Base-by-base conservation (phyloP, 2,113 vertebrate genomes). In the Polyodon spathula region DNA sequence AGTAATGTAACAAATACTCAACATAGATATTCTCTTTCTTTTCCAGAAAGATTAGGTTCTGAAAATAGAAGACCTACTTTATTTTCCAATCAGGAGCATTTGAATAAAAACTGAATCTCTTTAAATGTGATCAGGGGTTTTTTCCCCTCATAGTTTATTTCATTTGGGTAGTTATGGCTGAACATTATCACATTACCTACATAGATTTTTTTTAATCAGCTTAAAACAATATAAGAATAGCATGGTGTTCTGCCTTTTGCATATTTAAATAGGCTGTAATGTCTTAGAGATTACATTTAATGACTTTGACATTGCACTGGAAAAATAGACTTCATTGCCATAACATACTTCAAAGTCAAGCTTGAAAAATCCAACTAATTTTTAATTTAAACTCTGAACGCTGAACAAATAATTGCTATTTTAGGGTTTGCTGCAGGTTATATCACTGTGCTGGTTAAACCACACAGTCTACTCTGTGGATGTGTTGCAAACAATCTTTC, bases 61-160 rank as follows among this genome's bases (percentile, higher is more conserved):
- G 61, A 59, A 69, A 66, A 66, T 63, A 66, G 61, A 61, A 54
- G 64, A 63, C 64, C 61, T 53, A 63, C 68, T 69, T 69, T 60
- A 51, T 37, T 50, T 15, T 55, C 59, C 54, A 59, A 46, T 43
- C 15, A 59, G 16, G n/a, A 27, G 46, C 37, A 17, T 58, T 17
- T 56, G 54, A 38, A 60, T 39, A 10, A 51, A 50, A 12, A 17
- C 10, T 50, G 39, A 44, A 44, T 44, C 12, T 61, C 27, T 8
- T 16, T 39, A 60, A 60, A 63, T 38, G 37, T 43, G 40, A 57
- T n/a, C 10, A 39, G 40, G 44, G 37, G 50, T 56, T 15, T 55
- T 54, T 46, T 54, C 43, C 43, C 12, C 7, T 44, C 40, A 27
- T 40, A 54, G 50, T 40, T 58, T 39, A 48, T 52, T 58, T 16